A percentile compares a stretch with the other conserved stretches of the same genome.
Conservation (phyloP, 2,797 vertebrate genomes). For the Pangasius krempfi region DNA sequence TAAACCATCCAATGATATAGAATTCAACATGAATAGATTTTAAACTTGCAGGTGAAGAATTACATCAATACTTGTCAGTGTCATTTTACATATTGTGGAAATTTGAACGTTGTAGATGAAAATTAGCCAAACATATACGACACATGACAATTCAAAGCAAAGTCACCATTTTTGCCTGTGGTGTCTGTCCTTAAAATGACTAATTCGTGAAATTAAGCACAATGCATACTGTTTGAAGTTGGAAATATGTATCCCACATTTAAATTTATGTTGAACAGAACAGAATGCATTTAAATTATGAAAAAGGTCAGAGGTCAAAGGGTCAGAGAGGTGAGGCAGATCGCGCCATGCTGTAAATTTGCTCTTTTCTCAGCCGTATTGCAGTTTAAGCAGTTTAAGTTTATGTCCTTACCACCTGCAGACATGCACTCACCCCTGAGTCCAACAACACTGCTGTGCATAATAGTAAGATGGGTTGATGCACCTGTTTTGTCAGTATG, state of each 20-base stretch:
- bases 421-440: conserved; percentile 39
- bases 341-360: conserved; percentile 49
- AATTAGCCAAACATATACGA: not conserved
- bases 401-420: conserved; percentile 48
- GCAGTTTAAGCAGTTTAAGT: conserved; percentile 6
- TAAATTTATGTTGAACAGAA: not conserved
- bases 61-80: not conserved
- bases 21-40: not conserved
- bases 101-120: not conserved
- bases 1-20: not conserved
- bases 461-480: not conserved
- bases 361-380: conserved; percentile 47
- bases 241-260: not conserved
- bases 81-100: not conserved
- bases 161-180: not conserved
- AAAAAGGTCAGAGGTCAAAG: conserved; percentile 25
- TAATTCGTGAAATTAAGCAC: not conserved
- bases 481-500: not conserved
- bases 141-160: not conserved
- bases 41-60: not conserved
- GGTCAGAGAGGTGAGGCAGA: not conserved
- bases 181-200: not conserved
- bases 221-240: not conserved
- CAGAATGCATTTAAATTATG: conserved; percentile 4
- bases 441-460: not conserved